These are phyloP conservation scores for Octodonta nipae DNA, from an alignment of 2,888 invertebrate genomes.

Conservation along the genomic window DNA sequence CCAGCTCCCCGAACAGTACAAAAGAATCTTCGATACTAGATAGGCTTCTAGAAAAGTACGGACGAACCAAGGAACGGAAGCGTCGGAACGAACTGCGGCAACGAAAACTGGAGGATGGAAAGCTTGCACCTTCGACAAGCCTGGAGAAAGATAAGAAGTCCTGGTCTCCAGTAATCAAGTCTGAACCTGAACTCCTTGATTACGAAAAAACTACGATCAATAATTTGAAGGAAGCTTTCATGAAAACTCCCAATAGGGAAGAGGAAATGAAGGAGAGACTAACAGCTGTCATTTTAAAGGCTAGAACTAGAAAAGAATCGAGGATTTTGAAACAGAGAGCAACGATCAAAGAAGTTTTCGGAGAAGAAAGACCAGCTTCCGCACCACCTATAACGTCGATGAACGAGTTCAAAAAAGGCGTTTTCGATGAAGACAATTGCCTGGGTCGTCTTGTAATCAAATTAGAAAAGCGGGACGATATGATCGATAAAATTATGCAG, in stretches of 20 bases:
- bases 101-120: conserved; percentile 43
- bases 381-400: conserved; percentile 60
- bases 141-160: conserved; percentile 32
- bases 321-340: conserved; percentile 58
- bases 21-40: conserved; percentile 46
- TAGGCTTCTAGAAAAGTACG: conserved; percentile 52
- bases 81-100: too few relatives aligned
- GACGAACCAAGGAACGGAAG: conserved; percentile 38
- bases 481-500: conserved; percentile 22
- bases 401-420: conserved; percentile 32
- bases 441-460: conserved; percentile 9
- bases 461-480: conserved; percentile 10
- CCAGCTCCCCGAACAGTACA: conserved; percentile 40
- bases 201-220: conserved; percentile 57
- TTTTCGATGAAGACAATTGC: conserved; percentile 12
- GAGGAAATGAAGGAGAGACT: conserved; percentile 49
- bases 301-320: conserved; percentile 63
- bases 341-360: conserved; percentile 71
- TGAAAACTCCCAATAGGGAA: conserved; percentile 45
- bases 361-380: conserved; percentile 66
- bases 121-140: conserved; percentile 53
- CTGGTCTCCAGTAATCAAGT: conserved; percentile 32
- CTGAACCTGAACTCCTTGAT: conserved; percentile 47
- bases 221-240: conserved; percentile 52
- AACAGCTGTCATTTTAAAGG: conserved; percentile 56